Evolutionary conservation across 2,797 vertebrate genomes (phyloP).

Genomic region (Hoplostethus mediterraneus): DNA sequence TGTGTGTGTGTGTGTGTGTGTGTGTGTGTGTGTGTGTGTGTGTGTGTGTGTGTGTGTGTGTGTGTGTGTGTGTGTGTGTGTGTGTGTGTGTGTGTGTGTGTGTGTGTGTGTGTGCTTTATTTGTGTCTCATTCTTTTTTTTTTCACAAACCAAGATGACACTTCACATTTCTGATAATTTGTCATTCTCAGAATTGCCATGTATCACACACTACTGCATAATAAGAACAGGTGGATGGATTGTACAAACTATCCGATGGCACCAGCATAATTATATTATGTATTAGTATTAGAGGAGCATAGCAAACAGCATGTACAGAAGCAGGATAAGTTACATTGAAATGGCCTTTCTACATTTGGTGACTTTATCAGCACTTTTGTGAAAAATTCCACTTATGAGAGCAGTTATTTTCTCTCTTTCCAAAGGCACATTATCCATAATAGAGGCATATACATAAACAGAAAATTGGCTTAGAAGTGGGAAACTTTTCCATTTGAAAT

Average conservation of each 20-base stretch:
- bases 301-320: constrained; percentile 1
- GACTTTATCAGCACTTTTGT: constrained; percentile 34
- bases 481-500: constrained; percentile 71
- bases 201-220: constrained; percentile 40
- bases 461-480: constrained; percentile 56
- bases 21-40: too few relatives aligned
- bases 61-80: too few relatives aligned
- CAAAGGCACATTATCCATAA: constrained; percentile 48
- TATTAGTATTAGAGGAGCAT: background rate
- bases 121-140: constrained; percentile 74
- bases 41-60: constrained; percentile 28
- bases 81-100: too few relatives aligned
- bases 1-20: too few relatives aligned
- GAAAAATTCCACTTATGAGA: constrained; percentile 46
- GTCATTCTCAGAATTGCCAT: constrained; percentile 51
- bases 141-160: constrained; percentile 62
- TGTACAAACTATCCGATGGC: constrained; percentile 5
- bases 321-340: constrained; percentile 21
- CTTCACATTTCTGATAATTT: constrained; percentile 55
- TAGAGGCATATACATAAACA: constrained; percentile 31
- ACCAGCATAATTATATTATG: background rate
- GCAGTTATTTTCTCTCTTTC: constrained; percentile 44
- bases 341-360: constrained; percentile 11
- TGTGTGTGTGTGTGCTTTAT: background rate
- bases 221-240: constrained; percentile 17